Evolutionary conservation across 2,113 vertebrate genomes (phyloP), one percentile per base, ranked within the genome.

Genomic region (Rattus rattus): DNA sequence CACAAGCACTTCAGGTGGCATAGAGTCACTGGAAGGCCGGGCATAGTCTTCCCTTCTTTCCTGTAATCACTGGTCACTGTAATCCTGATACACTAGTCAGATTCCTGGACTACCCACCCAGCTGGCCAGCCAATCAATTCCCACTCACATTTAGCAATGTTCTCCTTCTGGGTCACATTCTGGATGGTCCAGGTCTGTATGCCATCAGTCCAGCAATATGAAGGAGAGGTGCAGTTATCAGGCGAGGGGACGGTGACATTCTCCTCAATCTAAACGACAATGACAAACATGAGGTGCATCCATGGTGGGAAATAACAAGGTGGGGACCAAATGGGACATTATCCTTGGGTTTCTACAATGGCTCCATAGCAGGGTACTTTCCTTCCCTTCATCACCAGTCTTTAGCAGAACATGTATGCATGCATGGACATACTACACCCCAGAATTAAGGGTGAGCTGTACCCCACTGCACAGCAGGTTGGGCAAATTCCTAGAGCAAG

Each of bases 141-240:
- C 0, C 87, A 97, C 99, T 99, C 98, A 99, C 99, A 99, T 99
- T 98, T 99, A 88, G 95, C 75, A 65, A 98, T 94, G 94, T 99
- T 75, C 2, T 98, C 96, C 49, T 59, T 98, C 85, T 90, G 79
- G 14, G 99, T 99, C 65, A 97, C 0, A 30, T 99, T 99, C 97
- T 96, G 94, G 69, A 98, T 10, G 49, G 98, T 99, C 99, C 98
- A 99, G 10, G 97, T 99, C 7, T 4, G 0, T 5, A 98, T 97
- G 77, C 97, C 99, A 0, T 98, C 98, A 0, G 1, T 88, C 99
- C 99, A 99, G 95, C 99, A 99, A 65, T 98, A 33, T 0, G 92
- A 98, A 13, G 97, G 88, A 5, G 94, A 94, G 0, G 99, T 98
- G 97, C 99, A 99, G 95, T 98, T 99, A 1, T 91, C 97, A 16